Evolutionary conservation across 2,888 invertebrate species (phyloP), one percentile per base, ranked within the genome.

Genomic region (Orchesella flavescens): DNA sequence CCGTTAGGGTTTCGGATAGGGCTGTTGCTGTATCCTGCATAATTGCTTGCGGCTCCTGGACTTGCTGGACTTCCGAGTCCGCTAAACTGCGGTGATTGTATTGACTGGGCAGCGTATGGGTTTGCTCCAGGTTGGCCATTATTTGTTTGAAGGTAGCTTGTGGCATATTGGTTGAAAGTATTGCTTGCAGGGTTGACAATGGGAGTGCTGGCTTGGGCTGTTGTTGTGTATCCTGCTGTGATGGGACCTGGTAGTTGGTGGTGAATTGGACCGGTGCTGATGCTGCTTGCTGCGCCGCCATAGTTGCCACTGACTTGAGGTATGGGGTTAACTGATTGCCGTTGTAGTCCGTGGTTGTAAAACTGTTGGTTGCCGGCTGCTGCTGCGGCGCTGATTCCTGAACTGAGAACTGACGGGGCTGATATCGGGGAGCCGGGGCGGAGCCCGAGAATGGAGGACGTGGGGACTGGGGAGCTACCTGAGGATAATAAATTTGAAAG

Each of bases 131-230:
- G 19, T 86, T 86, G 84, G 71, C 75, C 65, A 88, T 86, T 66
- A 88, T 84, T 83, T 74, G 72, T 72, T 84, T 73, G 81, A 87
- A 83, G 63, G 83, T 85, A 68, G 79, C 80, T 65, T 87, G 86
- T 1, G 87, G 82, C 71, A 88, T 85, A 17, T 81, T 84, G 24
- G 88, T 87, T 80, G 87, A 79, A 68, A 88, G 86, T 55, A 88
- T 87, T 73, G 88, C 87, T 74, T 87, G 85, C 71, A 88, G 86
- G 13, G 88, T 87, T 84, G 86, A 86, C 46, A 87, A 81, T 49
- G 87, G 87, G n/a, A 88, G 87, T 15, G 77, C 63, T 15, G 87
- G 88, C 82, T 87, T 88, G 74, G 46, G 61, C 12, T n/a, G n/a
- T n/a, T 34, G 59, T 49, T 17, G 23, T 17, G 23, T 59, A n/a